Conservation (phyloP, 1,140 invertebrate genomes). For the Dendroctonus valens region DNA sequence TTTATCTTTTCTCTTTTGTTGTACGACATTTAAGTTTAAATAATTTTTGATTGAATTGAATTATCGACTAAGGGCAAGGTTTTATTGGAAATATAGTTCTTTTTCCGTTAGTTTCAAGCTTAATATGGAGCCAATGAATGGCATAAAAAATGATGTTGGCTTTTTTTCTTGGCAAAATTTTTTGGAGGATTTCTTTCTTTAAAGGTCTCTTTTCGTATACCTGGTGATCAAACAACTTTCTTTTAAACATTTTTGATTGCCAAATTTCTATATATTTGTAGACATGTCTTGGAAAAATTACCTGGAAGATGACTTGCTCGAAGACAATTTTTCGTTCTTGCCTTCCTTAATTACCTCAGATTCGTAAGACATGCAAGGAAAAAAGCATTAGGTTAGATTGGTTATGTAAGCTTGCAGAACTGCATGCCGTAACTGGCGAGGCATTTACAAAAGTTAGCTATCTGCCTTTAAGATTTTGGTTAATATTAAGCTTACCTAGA, state of each 20-base stretch:
- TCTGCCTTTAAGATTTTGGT: neutral
- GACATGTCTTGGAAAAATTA: conserved; percentile 3
- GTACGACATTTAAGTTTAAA: no score
- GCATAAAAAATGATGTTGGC: no score
- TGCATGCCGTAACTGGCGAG: neutral
- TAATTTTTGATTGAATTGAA: no score
- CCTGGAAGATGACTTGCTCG: conserved; percentile 51
- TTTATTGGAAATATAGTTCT: no score
- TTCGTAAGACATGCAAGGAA: conserved; percentile 67
- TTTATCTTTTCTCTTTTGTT: no score
- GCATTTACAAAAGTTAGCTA: neutral
- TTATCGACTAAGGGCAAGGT: no score
- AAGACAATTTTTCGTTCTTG: conserved; percentile 44
- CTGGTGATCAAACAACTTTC: no score
- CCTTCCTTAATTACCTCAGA: conserved; percentile 62
- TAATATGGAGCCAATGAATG: no score
- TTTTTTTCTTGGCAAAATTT: no score
- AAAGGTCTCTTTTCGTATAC: neutral
- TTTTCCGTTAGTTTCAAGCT: no score
- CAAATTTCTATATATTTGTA: neutral
- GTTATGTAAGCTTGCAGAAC: conserved; percentile 22
- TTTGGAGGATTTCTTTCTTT: neutral
- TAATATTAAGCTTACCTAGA: conserved; percentile 19
- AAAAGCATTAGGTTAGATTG: conserved; percentile 58
- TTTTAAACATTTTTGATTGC: no score